Conservation (phyloP, 2,797 vertebrate species). For the Halcyon leucocephala region DNA sequence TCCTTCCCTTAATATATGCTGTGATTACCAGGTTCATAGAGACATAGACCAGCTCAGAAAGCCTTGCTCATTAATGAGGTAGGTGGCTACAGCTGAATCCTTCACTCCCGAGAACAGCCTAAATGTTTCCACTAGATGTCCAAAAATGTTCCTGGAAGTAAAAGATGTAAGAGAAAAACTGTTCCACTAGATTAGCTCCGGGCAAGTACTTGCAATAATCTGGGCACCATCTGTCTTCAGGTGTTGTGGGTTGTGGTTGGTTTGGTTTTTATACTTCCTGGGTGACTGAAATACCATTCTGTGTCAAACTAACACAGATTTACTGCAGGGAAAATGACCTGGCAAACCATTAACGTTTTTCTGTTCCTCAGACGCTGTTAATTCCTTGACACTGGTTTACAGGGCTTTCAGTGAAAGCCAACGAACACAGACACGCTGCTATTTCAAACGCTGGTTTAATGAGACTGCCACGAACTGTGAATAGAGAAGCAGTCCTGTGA, state of each 20-base stretch:
- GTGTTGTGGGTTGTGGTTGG: neutral
- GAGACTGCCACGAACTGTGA: conserved; percentile 39
- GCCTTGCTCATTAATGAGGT: neutral
- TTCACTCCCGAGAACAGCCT: neutral
- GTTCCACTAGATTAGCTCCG: neutral
- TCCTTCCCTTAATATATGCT: neutral
- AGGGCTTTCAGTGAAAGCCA: conserved; percentile 28
- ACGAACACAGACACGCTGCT: neutral
- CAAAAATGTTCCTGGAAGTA: neutral
- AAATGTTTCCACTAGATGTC: neutral
- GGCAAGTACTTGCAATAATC: neutral
- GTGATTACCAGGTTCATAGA: neutral
- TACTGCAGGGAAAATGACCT: conserved; percentile 25
- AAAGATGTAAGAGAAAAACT: neutral
- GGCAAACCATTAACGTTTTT: conserved; percentile 1
- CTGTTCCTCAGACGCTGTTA: neutral
- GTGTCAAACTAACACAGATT: conserved; percentile 14
- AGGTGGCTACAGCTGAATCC: neutral
- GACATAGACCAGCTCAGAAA: neutral
- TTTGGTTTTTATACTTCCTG: neutral
- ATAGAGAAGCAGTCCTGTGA: conserved; percentile 48
- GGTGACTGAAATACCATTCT: neutral
- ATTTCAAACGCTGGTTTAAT: conserved; percentile 33
- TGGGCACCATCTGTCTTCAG: neutral
- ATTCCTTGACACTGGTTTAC: conserved; percentile 44